Conservation (phyloP, 2,113 vertebrate species). For the Microcebus jonahi region DNA sequence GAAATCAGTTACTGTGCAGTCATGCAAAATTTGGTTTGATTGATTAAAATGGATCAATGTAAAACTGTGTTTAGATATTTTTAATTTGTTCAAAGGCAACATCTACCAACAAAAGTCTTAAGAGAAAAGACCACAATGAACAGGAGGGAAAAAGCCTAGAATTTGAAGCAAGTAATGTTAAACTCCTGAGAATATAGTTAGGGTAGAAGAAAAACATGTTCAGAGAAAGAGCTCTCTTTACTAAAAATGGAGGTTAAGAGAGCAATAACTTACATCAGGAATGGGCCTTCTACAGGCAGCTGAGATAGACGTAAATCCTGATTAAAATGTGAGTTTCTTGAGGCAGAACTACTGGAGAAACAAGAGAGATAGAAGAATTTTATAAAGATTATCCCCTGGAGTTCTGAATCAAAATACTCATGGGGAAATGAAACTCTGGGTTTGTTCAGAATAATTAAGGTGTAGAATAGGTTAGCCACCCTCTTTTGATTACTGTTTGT, state of each 20-base stretch:
- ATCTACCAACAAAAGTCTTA: background rate
- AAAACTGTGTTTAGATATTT: background rate
- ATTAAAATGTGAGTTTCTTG: background rate
- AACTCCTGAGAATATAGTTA: background rate
- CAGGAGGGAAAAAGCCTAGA: background rate
- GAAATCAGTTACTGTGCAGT: background rate
- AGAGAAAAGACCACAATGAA: background rate
- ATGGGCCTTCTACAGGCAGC: background rate
- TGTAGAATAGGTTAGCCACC: background rate
- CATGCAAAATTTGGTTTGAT: background rate
- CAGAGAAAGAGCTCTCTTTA: background rate
- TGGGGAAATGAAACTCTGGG: background rate
- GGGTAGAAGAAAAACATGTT: background rate
- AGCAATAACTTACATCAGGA: background rate
- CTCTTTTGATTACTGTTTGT: background rate
- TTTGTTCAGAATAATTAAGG: background rate
- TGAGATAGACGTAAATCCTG: background rate
- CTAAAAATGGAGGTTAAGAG: background rate
- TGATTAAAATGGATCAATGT: conserved; percentile 2
- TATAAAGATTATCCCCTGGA: background rate
- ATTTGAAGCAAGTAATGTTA: background rate
- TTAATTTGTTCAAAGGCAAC: background rate
- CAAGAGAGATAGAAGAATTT: background rate
- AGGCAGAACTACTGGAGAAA: background rate
- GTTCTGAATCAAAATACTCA: background rate